Percentiles rank a stretch among this genome's conserved stretches.
These are phyloP conservation scores for Marcusenius ussheri DNA, from an alignment of 2,113 vertebrate species.

Conservation along the genomic window DNA sequence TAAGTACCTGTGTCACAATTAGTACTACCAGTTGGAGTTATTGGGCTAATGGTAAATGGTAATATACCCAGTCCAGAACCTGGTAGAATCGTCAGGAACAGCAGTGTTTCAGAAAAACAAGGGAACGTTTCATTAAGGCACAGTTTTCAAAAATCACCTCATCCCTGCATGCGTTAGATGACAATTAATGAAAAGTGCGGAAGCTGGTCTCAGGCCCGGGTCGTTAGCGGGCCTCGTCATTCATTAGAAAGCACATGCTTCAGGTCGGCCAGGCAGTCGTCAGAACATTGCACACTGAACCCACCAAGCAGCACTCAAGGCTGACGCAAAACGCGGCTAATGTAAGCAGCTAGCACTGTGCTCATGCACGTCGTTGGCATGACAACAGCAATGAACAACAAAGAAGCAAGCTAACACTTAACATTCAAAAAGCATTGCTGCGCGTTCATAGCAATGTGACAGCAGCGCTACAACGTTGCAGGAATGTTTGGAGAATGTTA, in stretches of 20 bases:
- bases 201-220: slow-evolving; percentile 43
- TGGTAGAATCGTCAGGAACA: slow-evolving; percentile 71
- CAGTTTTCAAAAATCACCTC: slow-evolving; percentile 34
- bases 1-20: slow-evolving; percentile 94
- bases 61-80: slow-evolving; percentile 91
- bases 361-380: slow-evolving; percentile 52
- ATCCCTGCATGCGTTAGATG: slow-evolving; percentile 57
- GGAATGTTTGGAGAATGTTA: neutral
- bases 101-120: slow-evolving; percentile 71
- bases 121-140: slow-evolving; percentile 43
- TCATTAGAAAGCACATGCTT: slow-evolving; percentile 56
- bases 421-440: neutral
- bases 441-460: neutral
- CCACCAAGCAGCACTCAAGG: slow-evolving; percentile 26
- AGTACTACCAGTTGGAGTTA: slow-evolving; percentile 90
- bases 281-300: slow-evolving; percentile 27
- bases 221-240: slow-evolving; percentile 21
- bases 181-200: slow-evolving; percentile 48
- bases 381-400: neutral
- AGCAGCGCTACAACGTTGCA: neutral
- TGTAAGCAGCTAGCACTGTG: slow-evolving; percentile 49
- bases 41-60: slow-evolving; percentile 87
- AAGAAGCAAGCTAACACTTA: neutral
- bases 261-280: slow-evolving; percentile 36
- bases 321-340: slow-evolving; percentile 30